Base-by-base conservation (phyloP, 2,797 vertebrate species). In the Dicrostonyx torquatus region DNA sequence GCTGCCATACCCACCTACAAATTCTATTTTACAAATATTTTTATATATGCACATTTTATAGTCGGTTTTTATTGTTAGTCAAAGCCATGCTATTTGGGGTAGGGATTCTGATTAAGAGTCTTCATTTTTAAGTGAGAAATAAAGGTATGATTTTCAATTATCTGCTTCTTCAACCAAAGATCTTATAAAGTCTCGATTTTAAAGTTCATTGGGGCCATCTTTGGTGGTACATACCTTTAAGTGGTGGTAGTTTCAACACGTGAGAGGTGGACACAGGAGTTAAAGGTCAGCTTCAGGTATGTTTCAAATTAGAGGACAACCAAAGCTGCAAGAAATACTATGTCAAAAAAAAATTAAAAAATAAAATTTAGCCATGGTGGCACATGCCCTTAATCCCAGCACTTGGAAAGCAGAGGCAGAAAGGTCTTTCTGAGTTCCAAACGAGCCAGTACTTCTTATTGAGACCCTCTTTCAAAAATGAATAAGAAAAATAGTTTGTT, bases 91-190 rank as follows among this genome's bases (percentile, higher is more conserved):
- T 92, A 24, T 48, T 94, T 9, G 92, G 9, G 37, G 12, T 29
- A 93, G 45, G 66, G 88, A 29, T 94, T 50, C 75, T 95, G 79
- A 94, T 50, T 89, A 72, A 37, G 10, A 92, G 76, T 95, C 45
- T 82, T 93, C 87, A 94, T 84, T 84, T 90, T 18, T 2, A n/a
- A 8, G 34, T 86, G 26, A 93, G 8, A 96, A 78, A 73, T 93
- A 96, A 85, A 58, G 8, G 68, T 88, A 58, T 4, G 72, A 4
- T 82, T 94, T 96, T 89, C 55, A 82, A 4, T 77, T 91, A 90
- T 18, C 43, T 70, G 72, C 64, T 5, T 75, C 90, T 79, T 84
- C 48, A 87, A 75, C 43, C 50, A 90, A 77, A 92, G 80, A 75
- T 55, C 17, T 90, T 89, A 70, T 50, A 80, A 14, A 86, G 80